phyloP scores from a whole-genome alignment of 2,888 invertebrate genomes.

The Odontocolon sp. region DNA sequence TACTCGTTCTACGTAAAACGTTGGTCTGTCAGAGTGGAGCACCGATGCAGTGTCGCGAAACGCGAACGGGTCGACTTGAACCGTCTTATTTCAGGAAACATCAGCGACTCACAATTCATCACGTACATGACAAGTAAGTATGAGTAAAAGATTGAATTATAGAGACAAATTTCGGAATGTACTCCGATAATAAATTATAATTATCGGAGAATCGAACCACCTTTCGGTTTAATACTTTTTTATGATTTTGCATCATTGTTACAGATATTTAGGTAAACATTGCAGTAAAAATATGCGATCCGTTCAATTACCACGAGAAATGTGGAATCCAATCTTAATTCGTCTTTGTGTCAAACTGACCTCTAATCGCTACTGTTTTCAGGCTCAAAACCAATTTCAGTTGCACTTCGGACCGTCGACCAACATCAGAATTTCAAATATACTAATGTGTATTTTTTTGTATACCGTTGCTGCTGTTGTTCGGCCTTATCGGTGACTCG shows the following conservation, averaged over 20 bases:
- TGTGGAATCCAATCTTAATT: slow-evolving; percentile 7
- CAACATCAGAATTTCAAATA: slow-evolving; percentile 79
- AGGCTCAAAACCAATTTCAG: slow-evolving; percentile 51
- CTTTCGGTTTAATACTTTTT: too few species aligned
- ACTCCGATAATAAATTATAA: background rate
- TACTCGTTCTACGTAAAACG: slow-evolving; percentile 16
- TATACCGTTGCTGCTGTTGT: slow-evolving; percentile 49
- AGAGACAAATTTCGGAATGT: background rate
- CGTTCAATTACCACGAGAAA: too few species aligned
- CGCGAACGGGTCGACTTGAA: slow-evolving; percentile 73
- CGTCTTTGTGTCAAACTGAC: background rate
- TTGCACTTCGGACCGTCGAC: slow-evolving; percentile 46
- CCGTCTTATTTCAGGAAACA: slow-evolving; percentile 79
- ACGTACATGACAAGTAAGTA: slow-evolving; percentile 80
- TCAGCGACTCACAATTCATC: slow-evolving; percentile 80
- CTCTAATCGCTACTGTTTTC: slow-evolving; percentile 45
- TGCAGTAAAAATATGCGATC: too few species aligned
- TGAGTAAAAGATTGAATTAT: background rate
- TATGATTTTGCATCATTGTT: too few species aligned
- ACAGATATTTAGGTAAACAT: too few species aligned
- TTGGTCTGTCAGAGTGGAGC: slow-evolving; percentile 32
- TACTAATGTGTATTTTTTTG: slow-evolving; percentile 79
- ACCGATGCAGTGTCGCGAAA: slow-evolving; percentile 60
- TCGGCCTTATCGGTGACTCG: slow-evolving; percentile 70
- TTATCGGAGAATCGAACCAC: too few species aligned